A percentile compares a stretch with the other conserved stretches of the same genome.
Conservation (phyloP, 2,888 invertebrate species). For the Drosophila subsilvestris region DNA sequence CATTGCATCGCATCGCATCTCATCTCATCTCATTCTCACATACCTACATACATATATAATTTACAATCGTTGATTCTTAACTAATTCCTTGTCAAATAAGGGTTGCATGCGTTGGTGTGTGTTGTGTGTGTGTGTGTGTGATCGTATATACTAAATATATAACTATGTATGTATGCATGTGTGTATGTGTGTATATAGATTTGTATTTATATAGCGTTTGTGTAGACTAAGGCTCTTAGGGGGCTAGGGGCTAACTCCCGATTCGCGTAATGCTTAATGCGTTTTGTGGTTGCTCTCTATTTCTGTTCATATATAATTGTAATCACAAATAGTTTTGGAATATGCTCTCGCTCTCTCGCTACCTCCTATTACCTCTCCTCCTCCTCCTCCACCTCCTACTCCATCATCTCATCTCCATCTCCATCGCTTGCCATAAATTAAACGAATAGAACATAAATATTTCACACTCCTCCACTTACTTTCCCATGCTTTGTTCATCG, state of each 20-base stretch:
- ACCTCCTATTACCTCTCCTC: conserved; percentile 16
- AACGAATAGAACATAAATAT: not conserved
- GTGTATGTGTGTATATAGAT: conserved; percentile 16
- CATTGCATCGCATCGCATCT: no score
- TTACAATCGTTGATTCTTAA: conserved; percentile 54
- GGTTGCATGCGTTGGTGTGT: conserved; percentile 18
- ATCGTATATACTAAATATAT: conserved; percentile 26
- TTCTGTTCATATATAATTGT: conserved; percentile 66
- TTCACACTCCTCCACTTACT: not conserved
- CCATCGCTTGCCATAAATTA: not conserved
- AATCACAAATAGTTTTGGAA: conserved; percentile 79
- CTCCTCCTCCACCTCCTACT: conserved; percentile 17
- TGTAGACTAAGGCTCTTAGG: conserved; percentile 43
- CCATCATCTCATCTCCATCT: not conserved
- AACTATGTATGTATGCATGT: conserved; percentile 26
- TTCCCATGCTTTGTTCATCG: conserved; percentile 4
- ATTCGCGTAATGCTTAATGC: conserved; percentile 54
- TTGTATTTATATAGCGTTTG: conserved; percentile 22
- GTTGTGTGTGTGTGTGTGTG: conserved; percentile 10
- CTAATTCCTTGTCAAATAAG: conserved; percentile 36
- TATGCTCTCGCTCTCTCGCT: conserved; percentile 61
- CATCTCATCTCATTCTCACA: conserved; percentile 30
- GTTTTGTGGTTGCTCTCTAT: conserved; percentile 58
- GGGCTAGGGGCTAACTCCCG: conserved; percentile 48
- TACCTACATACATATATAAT: conserved; percentile 46